phyloP scores from a whole-genome alignment of 2,797 vertebrate species.

The Bradypodion ventrale region DNA sequence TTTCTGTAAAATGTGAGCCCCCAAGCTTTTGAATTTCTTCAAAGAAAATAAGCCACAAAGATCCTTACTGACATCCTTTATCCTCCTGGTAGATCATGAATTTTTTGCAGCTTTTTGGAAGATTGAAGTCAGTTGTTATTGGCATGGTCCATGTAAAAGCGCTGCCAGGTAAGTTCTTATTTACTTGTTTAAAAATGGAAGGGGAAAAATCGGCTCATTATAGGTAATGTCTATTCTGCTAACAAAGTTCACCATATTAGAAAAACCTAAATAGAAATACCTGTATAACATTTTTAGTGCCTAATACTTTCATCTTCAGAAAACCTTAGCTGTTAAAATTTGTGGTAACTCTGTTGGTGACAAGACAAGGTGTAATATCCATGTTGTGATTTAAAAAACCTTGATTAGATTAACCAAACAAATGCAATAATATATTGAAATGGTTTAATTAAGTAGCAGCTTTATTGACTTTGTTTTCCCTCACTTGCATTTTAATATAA shows the following conservation, averaged over 20 bases:
- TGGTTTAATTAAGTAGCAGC: neutral
- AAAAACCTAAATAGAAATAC: neutral
- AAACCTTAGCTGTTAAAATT: too few species aligned
- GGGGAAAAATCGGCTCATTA: neutral
- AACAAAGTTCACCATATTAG: neutral
- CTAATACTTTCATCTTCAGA: neutral
- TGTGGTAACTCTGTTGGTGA: too few species aligned
- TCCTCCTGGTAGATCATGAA: slow-evolving; percentile 67
- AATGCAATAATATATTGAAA: neutral
- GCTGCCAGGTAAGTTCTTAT: slow-evolving; percentile 80
- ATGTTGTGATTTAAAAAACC: too few species aligned
- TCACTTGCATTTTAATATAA: neutral
- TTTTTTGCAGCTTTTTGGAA: slow-evolving; percentile 79
- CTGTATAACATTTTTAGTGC: neutral
- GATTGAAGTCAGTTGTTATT: slow-evolving; percentile 77
- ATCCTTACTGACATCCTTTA: neutral
- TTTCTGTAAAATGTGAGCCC: neutral
- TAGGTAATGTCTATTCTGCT: neutral
- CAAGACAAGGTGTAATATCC: too few species aligned
- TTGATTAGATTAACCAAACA: too few species aligned
- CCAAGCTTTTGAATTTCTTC: neutral
- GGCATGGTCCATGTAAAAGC: slow-evolving; percentile 87
- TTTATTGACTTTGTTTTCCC: neutral
- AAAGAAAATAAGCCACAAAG: neutral
- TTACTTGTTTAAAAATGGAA: neutral